Evolutionary conservation across 2,888 invertebrate species (phyloP).

Genomic region (Calephelis perditalis): DNA sequence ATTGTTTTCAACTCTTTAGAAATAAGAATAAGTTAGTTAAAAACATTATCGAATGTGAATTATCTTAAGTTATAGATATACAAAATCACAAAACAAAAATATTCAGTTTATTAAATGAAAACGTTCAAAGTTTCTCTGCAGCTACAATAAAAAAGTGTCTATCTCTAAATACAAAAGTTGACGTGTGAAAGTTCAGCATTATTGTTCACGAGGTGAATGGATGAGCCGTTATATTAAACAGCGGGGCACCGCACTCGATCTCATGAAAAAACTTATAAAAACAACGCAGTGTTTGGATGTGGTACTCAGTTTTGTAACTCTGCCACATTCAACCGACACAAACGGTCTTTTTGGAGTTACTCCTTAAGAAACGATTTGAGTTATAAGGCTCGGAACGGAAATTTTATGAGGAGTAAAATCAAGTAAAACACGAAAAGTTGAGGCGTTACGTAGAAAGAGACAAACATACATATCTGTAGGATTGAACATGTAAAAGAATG

Average conservation of each 20-base stretch:
- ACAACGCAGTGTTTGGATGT: slow-evolving; percentile 35
- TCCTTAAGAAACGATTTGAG: no score
- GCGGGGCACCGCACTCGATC: slow-evolving; percentile 60
- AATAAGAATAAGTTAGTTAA: no score
- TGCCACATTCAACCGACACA: background rate
- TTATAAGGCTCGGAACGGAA: no score
- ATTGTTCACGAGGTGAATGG: slow-evolving; percentile 52
- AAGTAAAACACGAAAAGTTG: no score
- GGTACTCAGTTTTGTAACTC: slow-evolving; percentile 25
- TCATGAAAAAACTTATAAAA: slow-evolving; percentile 62
- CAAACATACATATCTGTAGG: no score
- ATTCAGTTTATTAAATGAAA: slow-evolving; percentile 6
- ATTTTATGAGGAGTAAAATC: no score
- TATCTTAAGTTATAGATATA: no score
- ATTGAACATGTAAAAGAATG: no score
- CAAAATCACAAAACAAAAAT: background rate
- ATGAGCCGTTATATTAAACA: slow-evolving; percentile 68
- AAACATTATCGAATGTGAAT: no score
- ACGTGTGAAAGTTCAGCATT: slow-evolving; percentile 57
- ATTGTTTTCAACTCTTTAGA: no score
- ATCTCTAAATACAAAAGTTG: slow-evolving; percentile 31
- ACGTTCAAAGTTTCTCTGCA: slow-evolving; percentile 22
- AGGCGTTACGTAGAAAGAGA: no score
- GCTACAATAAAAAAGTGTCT: slow-evolving; percentile 30
- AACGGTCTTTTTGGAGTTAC: no score